Percentiles rank a stretch among this genome's conserved stretches.
Evolutionary conservation across 2,113 vertebrate genomes (phyloP).

Genomic region (Cololabis saira): DNA sequence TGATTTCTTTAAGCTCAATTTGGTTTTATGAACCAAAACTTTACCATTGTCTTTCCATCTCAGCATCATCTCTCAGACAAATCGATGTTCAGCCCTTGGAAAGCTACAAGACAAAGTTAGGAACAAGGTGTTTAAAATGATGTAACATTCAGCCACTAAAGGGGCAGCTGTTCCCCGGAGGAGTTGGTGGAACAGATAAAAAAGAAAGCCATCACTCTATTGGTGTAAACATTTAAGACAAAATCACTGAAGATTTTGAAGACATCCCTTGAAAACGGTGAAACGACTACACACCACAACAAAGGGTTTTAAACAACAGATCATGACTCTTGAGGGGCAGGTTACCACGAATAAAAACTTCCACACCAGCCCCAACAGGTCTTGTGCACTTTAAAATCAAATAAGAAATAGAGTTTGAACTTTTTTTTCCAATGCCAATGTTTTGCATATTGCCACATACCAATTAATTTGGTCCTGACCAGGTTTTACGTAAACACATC

Average conservation of each 20-base stretch:
- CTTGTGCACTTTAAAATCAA: no score
- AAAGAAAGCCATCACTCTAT: not conserved
- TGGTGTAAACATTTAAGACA: not conserved
- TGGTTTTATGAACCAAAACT: not conserved
- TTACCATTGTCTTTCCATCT: not conserved
- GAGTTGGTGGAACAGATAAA: not conserved
- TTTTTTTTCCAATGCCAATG: no score
- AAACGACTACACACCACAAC: constrained; percentile 3
- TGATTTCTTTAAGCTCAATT: no score
- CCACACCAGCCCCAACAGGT: no score
- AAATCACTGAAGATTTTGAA: constrained; percentile 10
- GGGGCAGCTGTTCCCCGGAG: not conserved
- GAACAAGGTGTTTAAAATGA: not conserved
- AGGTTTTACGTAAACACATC: no score
- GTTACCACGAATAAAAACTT: constrained; percentile 20
- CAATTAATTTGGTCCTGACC: no score
- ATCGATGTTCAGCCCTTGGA: not conserved
- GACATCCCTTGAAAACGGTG: constrained; percentile 12
- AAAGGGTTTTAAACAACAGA: constrained; percentile 17
- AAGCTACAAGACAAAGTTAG: not conserved
- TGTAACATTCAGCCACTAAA: not conserved
- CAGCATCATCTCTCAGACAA: constrained; percentile 2
- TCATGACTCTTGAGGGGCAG: constrained; percentile 3
- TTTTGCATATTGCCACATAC: no score
- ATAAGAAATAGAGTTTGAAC: no score